A percentile compares a stretch with the other conserved stretches of the same genome.
Evolutionary conservation across 2,797 vertebrate genomes (phyloP).

Genomic region (Streptopelia turtur): DNA sequence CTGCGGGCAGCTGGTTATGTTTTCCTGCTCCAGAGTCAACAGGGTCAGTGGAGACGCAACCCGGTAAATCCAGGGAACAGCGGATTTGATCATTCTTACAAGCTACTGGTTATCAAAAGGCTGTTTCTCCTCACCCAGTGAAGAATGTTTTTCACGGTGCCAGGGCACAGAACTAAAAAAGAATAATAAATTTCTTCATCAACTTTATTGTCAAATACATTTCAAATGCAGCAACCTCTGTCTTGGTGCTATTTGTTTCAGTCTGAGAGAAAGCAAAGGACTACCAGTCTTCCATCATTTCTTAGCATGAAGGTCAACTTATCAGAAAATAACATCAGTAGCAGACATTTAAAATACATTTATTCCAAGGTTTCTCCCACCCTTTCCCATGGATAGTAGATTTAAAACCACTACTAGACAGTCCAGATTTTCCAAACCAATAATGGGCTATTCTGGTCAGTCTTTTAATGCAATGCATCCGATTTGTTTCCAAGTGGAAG

Average conservation of each 20-base stretch:
- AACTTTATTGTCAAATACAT: slow-evolving; percentile 58
- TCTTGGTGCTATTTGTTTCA: slow-evolving; percentile 44
- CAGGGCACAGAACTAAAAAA: neutral
- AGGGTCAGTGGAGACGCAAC: neutral
- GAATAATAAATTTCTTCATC: slow-evolving; percentile 43
- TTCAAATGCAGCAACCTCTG: slow-evolving; percentile 45
- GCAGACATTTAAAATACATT: slow-evolving; percentile 73
- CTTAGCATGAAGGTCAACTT: slow-evolving; percentile 71
- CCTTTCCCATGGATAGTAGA: slow-evolving; percentile 63
- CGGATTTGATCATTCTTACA: neutral
- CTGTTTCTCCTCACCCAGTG: slow-evolving; percentile 1
- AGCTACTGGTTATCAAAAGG: neutral
- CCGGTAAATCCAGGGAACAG: neutral
- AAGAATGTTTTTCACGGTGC: neutral
- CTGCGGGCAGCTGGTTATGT: neutral
- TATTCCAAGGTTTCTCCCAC: slow-evolving; percentile 72
- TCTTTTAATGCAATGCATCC: neutral
- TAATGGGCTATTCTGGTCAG: neutral
- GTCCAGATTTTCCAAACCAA: slow-evolving; percentile 8
- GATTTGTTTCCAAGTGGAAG: neutral
- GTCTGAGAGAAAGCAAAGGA: slow-evolving; percentile 43
- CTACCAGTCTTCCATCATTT: slow-evolving; percentile 67
- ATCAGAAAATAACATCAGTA: slow-evolving; percentile 78
- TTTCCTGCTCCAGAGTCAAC: neutral
- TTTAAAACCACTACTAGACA: slow-evolving; percentile 56